Base-by-base conservation (phyloP, 2,888 invertebrate species). In the Tiphia femorata region DNA sequence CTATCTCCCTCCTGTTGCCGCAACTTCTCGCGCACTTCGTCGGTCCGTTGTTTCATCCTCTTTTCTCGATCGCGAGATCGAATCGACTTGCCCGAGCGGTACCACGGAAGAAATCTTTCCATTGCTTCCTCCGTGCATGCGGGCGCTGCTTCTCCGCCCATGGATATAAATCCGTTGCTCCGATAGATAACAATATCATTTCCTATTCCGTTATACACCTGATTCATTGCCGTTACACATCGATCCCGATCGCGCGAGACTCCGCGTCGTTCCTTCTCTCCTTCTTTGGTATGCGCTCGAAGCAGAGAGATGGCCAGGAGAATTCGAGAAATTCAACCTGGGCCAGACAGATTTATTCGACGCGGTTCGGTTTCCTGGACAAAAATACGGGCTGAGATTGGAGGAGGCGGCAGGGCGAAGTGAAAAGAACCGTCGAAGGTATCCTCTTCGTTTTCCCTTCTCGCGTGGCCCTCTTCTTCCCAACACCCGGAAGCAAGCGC, bases 321-420 rank as follows among this genome's bases (percentile, higher is more conserved):
- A n/a, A n/a, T n/a, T n/a, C n/a, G n/a, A n/a, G n/a, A n/a, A n/a
- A n/a, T n/a, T n/a, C n/a, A n/a, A n/a, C n/a, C 6, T 10, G 27
- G 27, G 27, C 27, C n/a, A n/a, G n/a, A n/a, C n/a, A n/a, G n/a
- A n/a, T n/a, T n/a, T n/a, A n/a, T n/a, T n/a, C n/a, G n/a, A n/a
- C n/a, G n/a, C n/a, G n/a, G n/a, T n/a, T 33, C 33, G n/a, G 33
- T 33, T 6, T 8, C 33, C 12, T n/a, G 5, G 33, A 4, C 14
- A 5, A 6, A n/a, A 33, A 33, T 33, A 14, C 33, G 33, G 33
- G 7, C n/a, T 58, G 64, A 58, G 70, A 69, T 69, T 61, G 63
- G 54, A n/a, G n/a, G n/a, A n/a, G n/a, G n/a, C n/a, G n/a, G n/a
- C n/a, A n/a, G 60, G 70, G 55, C 69, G 65, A 63, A 58, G 62